Base-by-base conservation (phyloP, 2,797 vertebrate genomes). In the Threskiornis aethiopicus region DNA sequence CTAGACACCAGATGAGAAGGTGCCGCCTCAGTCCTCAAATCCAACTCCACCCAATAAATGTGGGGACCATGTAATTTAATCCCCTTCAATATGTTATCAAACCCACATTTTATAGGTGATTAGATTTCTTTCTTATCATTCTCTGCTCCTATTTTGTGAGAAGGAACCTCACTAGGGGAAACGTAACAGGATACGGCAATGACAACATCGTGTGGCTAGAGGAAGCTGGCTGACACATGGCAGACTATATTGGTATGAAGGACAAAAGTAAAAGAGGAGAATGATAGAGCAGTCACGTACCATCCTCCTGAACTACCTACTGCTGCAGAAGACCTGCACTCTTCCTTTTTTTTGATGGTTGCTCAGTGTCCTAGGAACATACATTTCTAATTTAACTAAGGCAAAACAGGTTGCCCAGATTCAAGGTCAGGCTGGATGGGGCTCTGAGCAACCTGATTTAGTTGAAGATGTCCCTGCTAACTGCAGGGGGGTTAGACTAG, bases 381-480 rank as follows among this genome's bases (percentile, higher is more conserved):
- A 20, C 11, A 37, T 94, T 87, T 96, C 58, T 72, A 62, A 85
- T 80, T 67, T 84, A 89, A 93, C 75, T 86, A 88, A 92, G 77
- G 84, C 29, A 73, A 66, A 55, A 71, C 4, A 54, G 26, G 16
- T 70, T 80, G 11, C 16, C 55, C 66, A 37, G 35, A 9, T 26
- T 71, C 33, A 42, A 35, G 28, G 13, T 57, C 46, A 65, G 25
- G 16, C 31, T 49, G 37, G 31, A 59, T 1, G 11, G 39, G 49
- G 6, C 28, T 79, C 31, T 42, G 28, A 80, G 15, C 9, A 62
- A 42, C n/a, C 6, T n/a, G 9, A 10, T 31, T 15, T 28, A 10
- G 9, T 42, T 46, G 31, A 76, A 75, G 9, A 25, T 33, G 18
- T 44, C 37, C 15, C 28, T 87, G n/a, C 17, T 46, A 4, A 25